These are phyloP conservation scores for Nothoprocta pentlandii DNA, from an alignment of 2,113 vertebrate species.

Conservation along the genomic window DNA sequence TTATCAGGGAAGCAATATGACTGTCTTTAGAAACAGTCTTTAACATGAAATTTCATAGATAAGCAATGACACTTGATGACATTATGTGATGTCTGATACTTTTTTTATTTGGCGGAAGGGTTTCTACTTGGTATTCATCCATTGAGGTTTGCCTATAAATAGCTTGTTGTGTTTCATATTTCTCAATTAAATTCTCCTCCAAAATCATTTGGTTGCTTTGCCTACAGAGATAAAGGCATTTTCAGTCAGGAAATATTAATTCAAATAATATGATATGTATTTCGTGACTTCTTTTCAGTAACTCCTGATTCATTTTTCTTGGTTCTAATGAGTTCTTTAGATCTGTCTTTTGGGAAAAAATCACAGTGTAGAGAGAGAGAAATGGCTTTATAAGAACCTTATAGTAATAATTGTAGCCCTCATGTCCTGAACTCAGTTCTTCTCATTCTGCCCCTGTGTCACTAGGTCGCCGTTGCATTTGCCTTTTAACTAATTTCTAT, in stretches of 20 bases:
- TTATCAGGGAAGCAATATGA: not conserved
- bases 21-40: not conserved
- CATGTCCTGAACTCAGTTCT: not conserved
- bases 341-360: constrained; percentile 8
- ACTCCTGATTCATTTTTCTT: not conserved
- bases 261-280: constrained; percentile 4
- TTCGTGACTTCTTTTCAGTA: not conserved
- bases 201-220: constrained; percentile 25
- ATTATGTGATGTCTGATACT: not conserved
- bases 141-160: not conserved
- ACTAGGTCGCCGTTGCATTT: not conserved
- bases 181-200: constrained; percentile 39
- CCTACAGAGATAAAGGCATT: constrained; percentile 32
- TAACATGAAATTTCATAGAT: not conserved
- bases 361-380: not conserved
- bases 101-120: not conserved
- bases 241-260: not conserved
- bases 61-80: not conserved
- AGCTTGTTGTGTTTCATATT: constrained; percentile 2
- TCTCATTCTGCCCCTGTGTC: not conserved
- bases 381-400: not conserved
- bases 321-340: not conserved
- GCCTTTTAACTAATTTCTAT: constrained; percentile 4
- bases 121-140: not conserved
- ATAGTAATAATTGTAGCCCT: not conserved